Evolutionary conservation across 2,888 invertebrate genomes (phyloP), one percentile per base, ranked within the genome.

Genomic region (Amaurobius ferox): DNA sequence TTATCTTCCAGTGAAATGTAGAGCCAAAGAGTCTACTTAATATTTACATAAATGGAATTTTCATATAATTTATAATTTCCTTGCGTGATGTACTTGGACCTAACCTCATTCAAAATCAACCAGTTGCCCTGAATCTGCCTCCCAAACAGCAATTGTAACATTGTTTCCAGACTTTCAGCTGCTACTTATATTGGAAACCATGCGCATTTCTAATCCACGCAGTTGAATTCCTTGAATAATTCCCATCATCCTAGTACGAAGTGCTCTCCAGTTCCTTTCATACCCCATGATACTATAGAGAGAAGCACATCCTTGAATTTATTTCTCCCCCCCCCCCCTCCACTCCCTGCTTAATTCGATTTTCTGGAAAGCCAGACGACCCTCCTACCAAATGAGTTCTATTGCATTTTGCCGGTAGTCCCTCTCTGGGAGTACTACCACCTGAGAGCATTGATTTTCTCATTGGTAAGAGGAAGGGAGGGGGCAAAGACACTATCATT

Each of bases 361-460:
- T 55, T 55, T 55, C 55, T 55, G 23, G 23, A 55, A 55, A 55
- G 55, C 55, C 55, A 55, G 55, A n/a, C n/a, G n/a, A 23, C 5
- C 55, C 55, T 55, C 55, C 55, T 55, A 23, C 55, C 55, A 55
- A 55, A 55, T 64, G 30, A 64, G 30, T 64, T 64, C 64, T 30
- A 64, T 64, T 64, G 64, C 64, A 64, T 64, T 64, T 64, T 64
- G 64, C 64, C 30, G 29, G 29, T 30, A 64, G 68, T 23, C 40
- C 68, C 68, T 40, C 35, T 40, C 26, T 40, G 68, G 68, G 68
- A 68, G 40, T 28, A 28, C 68, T 40, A 68, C 40, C 68, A 68
- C 32, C 67, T 77, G 44, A 48, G 62, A 35, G 61, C 73, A 74
- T 81, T 62, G 74, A 74, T 74, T 81, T 62, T 76, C 70, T 32